Percentiles rank a stretch among this genome's conserved stretches.
These are phyloP conservation scores for Leucopsar rothschildi DNA, from an alignment of 2,113 vertebrate species.

Conservation along the genomic window DNA sequence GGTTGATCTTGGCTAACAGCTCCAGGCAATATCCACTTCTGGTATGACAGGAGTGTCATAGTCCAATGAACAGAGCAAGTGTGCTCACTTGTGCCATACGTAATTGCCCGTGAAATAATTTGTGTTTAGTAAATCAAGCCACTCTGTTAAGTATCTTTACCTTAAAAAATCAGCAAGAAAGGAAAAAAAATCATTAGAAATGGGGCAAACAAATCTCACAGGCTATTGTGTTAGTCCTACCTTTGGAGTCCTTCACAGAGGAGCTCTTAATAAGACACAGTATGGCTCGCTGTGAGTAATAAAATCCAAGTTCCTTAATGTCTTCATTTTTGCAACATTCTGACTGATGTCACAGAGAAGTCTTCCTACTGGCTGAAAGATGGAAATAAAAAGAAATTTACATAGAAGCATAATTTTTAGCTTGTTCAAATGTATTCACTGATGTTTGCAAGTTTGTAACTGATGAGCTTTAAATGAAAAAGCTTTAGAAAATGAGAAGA, in stretches of 20 bases:
- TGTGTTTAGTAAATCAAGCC: not conserved
- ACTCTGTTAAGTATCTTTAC: not conserved
- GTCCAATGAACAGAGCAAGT: not conserved
- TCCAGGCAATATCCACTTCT: not conserved
- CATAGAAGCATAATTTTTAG: not conserved
- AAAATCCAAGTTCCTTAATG: not conserved
- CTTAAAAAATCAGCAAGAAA: not conserved
- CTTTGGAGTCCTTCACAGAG: not conserved
- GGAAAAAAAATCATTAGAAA: not conserved
- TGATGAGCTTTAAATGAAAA: not conserved
- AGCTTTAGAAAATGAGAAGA: not conserved
- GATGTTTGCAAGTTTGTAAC: not conserved
- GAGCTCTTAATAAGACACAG: not conserved
- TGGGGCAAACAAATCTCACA: not conserved
- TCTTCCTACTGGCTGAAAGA: not conserved
- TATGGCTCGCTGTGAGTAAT: not conserved
- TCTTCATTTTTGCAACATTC: not conserved
- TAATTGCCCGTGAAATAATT: fast-evolving
- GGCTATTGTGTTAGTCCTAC: not conserved
- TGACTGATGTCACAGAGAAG: not conserved
- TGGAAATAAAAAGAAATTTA: not conserved
- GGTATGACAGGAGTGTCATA: not conserved
- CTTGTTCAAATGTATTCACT: not conserved
- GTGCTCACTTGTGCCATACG: not conserved
- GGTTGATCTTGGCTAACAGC: not conserved